Evolutionary conservation across 2,888 invertebrate genomes (phyloP), one percentile per base, ranked within the genome.

Genomic region (Tinea trinotella): DNA sequence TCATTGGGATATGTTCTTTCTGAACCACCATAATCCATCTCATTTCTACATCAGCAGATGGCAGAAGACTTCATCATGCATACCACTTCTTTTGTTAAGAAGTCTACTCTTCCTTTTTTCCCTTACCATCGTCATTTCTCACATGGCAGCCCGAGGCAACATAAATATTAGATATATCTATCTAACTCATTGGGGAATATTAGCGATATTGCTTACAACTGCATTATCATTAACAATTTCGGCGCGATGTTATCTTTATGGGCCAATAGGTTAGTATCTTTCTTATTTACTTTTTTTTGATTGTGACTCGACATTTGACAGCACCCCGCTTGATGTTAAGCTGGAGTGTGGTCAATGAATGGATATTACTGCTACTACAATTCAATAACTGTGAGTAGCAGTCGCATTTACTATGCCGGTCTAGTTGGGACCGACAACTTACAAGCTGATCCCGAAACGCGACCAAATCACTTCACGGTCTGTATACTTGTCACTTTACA

Each of bases 171-270:
- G 88, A 87, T 80, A 80, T 57, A 87, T 88, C 61, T 88, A 87
- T 62, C 70, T 88, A 36, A 88, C 88, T 10, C 87, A 88, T 63
- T 88, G 88, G 88, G 88, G 88, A 4, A 70, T 87, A 48, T 63
- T 66, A 1, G 59, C 72, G 24, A 76, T 75, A 58, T 58, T 74
- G 3, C 55, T 78, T 1, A 63, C 76, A 0, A 78, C 80, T 7
- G 80, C 70, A 56, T 80, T 81, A 40, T 68, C 74, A 1, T 62
- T 67, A n/a, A 67, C 58, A 4, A 69, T 82, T n/a, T 84, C 85
- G 1, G 68, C 66, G 15, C 70, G 79, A 34, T 72, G 75, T 57
- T 79, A 74, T 59, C 59, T 77, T 7, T 30, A 30, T 30, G 81
- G 82, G 66, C 81, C 83, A 34, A 67, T 81, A 60, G 75, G 84